phyloP scores from a whole-genome alignment of 2,797 vertebrate genomes.

The Propithecus deckenii region DNA sequence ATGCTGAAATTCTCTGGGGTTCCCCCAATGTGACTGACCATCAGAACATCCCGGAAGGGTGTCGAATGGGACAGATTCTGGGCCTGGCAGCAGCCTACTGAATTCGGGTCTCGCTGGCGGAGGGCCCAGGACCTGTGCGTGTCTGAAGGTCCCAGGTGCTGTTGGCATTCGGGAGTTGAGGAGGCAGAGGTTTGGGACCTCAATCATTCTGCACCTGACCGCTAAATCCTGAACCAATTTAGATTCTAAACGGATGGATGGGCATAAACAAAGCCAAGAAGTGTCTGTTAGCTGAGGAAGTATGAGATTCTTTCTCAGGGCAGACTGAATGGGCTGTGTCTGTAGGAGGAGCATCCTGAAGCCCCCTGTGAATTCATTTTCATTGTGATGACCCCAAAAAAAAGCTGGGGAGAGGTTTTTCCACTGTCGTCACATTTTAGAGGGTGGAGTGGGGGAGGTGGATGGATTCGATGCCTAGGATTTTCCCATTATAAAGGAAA shows the following conservation, averaged over 20 bases:
- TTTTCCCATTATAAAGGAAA: background rate
- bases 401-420: background rate
- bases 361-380: background rate
- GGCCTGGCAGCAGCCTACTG: background rate
- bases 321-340: background rate
- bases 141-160: fast-evolving
- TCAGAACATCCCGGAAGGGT: background rate
- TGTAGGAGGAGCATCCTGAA: background rate
- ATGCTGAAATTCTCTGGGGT: background rate
- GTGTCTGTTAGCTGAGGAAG: background rate
- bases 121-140: background rate
- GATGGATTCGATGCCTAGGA: background rate
- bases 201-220: background rate
- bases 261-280: background rate
- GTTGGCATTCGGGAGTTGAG: background rate
- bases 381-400: background rate
- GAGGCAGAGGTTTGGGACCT: too few relatives aligned
- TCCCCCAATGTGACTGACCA: background rate
- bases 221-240: background rate
- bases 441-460: fast-evolving
- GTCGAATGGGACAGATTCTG: background rate
- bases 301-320: background rate
- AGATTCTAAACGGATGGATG: background rate
- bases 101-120: background rate
- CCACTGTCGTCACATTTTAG: fast-evolving